Conservation (phyloP, 2,113 vertebrate species). For the Podarcis raffonei region DNA sequence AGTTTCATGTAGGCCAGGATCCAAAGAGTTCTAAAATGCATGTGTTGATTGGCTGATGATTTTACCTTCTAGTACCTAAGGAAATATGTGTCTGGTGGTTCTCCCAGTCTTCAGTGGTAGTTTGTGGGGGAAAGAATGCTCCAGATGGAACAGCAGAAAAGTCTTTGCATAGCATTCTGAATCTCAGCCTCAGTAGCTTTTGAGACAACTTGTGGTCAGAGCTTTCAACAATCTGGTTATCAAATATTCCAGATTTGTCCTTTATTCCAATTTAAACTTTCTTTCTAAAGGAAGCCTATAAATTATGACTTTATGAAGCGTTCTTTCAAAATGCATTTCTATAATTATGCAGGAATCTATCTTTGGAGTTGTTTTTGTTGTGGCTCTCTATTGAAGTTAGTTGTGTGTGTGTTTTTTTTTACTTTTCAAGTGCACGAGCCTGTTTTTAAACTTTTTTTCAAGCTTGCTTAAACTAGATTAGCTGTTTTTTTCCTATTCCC, state of each 20-base stretch:
- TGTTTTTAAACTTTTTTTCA: slow-evolving; percentile 72
- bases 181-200: neutral
- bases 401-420: slow-evolving; percentile 62
- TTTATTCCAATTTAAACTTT: slow-evolving; percentile 50
- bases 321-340: slow-evolving; percentile 69
- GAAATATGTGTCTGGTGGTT: neutral
- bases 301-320: slow-evolving; percentile 67
- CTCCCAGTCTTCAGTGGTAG: neutral
- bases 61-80: neutral
- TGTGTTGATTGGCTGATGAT: neutral
- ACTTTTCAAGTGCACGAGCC: slow-evolving; percentile 65
- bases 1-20: neutral
- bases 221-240: slow-evolving; percentile 41
- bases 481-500: slow-evolving; percentile 72
- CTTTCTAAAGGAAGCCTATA: slow-evolving; percentile 65
- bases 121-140: neutral
- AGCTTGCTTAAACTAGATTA: slow-evolving; percentile 68
- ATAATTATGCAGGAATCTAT: slow-evolving; percentile 71
- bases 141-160: neutral
- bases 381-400: slow-evolving; percentile 75
- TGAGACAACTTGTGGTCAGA: neutral
- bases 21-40: neutral
- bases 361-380: slow-evolving; percentile 78
- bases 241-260: slow-evolving; percentile 22
- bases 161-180: neutral